These are phyloP conservation scores for Brachirus orientalis DNA, from an alignment of 2,113 vertebrate species.

Conservation along the genomic window DNA sequence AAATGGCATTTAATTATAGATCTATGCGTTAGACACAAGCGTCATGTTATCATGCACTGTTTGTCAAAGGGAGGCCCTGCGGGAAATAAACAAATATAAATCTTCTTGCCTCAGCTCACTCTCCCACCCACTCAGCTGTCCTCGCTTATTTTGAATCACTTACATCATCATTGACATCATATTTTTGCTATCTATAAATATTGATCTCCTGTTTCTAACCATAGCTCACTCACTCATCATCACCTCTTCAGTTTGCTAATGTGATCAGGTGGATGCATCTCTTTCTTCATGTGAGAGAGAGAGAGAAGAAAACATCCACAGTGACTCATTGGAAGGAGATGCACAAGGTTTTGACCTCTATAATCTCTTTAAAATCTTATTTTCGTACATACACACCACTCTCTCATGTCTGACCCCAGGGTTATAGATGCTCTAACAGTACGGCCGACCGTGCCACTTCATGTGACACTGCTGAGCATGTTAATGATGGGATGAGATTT, in stretches of 20 bases:
- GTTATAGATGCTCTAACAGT: conserved; percentile 41
- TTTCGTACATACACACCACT: conserved; percentile 23
- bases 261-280: conserved; percentile 29
- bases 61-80: conserved; percentile 5
- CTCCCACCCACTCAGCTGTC: conserved; percentile 41
- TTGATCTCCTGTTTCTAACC: conserved; percentile 39
- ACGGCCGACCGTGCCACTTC: conserved; percentile 29
- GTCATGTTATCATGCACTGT: neutral
- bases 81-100: neutral
- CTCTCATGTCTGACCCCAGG: no score
- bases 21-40: neutral
- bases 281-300: no score
- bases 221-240: conserved; percentile 6
- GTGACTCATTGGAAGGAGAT: conserved; percentile 29
- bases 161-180: conserved; percentile 56
- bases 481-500: conserved; percentile 49
- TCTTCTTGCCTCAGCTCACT: conserved; percentile 11
- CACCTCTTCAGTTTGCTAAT: conserved; percentile 20
- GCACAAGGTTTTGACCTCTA: conserved; percentile 4
- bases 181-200: conserved; percentile 20
- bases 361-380: conserved; percentile 44
- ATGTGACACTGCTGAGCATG: conserved; percentile 38
- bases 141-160: conserved; percentile 49
- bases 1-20: no score
- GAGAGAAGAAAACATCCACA: neutral